Base-by-base conservation (phyloP, 2,797 vertebrate species). In the Carapus acus region DNA sequence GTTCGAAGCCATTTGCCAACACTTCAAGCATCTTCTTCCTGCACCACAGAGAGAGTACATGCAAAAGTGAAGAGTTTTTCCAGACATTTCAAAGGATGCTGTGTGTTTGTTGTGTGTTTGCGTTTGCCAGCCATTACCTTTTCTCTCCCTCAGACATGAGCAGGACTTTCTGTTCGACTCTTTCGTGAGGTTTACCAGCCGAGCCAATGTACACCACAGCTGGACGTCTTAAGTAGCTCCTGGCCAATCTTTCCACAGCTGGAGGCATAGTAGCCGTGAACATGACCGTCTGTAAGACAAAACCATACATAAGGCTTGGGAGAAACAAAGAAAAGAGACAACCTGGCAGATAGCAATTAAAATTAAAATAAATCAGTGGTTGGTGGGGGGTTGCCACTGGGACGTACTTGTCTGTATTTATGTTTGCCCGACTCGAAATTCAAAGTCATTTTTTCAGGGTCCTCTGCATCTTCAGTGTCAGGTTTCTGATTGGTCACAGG, bases 201-300 rank as follows among this genome's bases (percentile, higher is more conserved):
- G 96, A 99, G 41, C 96, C 96, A 8, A 99, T 99, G 86, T 99
- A 99, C 1, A 99, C 96, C 76, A 98, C 96, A 0, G 96, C 95
- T 0, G 96, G 93, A 2, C 95, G 91, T 12, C 96, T 88, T 15
- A 99, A 83, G 80, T 98, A 98, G 77, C 92, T 97, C 63, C 96
- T 87, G 49, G 96, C 96, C 79, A 98, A 81, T 6, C 96, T 86
- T 77, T 99, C 96, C 76, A 98, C 96, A 0, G 96, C 93, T 0
- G 96, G 83, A 0, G 96, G 96, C 96, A 99, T 99, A 8, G 96
- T 98, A 48, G 96, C 96, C 1, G 96, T 99, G 85, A 99, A 99
- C 96, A 99, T 99, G 78, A 98, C 94, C 0, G 96, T 98, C 96
- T 99, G 69, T 1, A 31, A 48, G 52, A 46, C n/a, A 54, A 29